A percentile compares a stretch with the other conserved stretches of the same genome.
phyloP scores from a whole-genome alignment of 2,113 vertebrate genomes.

The Lophotis ruficrista region DNA sequence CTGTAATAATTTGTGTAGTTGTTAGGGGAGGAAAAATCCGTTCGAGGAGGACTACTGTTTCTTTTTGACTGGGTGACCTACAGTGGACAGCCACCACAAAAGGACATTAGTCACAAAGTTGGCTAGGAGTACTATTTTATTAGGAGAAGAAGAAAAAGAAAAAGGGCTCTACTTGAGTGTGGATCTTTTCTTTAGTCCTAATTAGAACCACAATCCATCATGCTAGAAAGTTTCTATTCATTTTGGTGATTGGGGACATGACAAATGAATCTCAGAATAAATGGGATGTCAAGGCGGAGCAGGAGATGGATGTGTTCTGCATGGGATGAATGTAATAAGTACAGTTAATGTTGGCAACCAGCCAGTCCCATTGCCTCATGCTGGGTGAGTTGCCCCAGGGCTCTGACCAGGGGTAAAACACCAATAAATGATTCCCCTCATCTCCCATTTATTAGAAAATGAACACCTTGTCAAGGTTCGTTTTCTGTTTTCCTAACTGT shows the following conservation, averaged over 20 bases:
- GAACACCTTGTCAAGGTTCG: conserved; percentile 74
- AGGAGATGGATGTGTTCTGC: conserved; percentile 90
- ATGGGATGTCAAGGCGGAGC: conserved; percentile 83
- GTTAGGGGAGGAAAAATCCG: neutral
- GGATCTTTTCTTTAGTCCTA: conserved; percentile 83
- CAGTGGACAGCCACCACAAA: conserved; percentile 66
- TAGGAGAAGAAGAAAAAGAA: conserved; percentile 66
- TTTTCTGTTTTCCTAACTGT: conserved; percentile 66
- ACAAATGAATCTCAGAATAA: conserved; percentile 94
- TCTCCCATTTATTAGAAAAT: conserved; percentile 78
- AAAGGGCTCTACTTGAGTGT: conserved; percentile 72
- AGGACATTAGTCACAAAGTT: conserved; percentile 70
- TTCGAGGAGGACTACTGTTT: neutral
- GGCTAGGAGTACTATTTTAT: conserved; percentile 61
- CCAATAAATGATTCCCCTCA: conserved; percentile 70
- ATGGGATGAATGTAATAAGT: conserved; percentile 83
- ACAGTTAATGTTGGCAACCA: conserved; percentile 87
- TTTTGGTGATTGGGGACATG: conserved; percentile 90
- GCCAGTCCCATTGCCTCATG: conserved; percentile 75
- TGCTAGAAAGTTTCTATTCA: conserved; percentile 85
- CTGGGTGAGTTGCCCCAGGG: conserved; percentile 67
- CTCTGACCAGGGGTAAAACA: conserved; percentile 66
- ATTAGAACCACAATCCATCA: conserved; percentile 90
- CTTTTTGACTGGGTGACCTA: conserved; percentile 71
- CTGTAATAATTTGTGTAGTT: neutral